phyloP scores from a whole-genome alignment of 2,888 invertebrate genomes.

The Orgyia antiqua region DNA sequence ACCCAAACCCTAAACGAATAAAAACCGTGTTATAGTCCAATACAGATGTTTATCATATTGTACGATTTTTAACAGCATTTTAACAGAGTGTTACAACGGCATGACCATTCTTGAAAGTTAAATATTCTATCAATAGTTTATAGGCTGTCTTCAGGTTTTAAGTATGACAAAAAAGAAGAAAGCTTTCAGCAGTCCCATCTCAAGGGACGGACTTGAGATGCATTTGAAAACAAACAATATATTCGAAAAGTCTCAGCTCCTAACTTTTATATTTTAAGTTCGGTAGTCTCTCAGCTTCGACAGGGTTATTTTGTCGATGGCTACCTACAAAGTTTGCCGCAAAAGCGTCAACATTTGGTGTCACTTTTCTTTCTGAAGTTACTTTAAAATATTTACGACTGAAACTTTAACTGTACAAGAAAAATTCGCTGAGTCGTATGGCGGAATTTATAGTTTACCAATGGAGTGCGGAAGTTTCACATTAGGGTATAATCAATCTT shows the following conservation, averaged over 20 bases:
- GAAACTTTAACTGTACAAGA: constrained; percentile 51
- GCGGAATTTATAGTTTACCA: constrained; percentile 61
- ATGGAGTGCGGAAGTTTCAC: constrained; percentile 55
- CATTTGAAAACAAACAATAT: constrained; percentile 46
- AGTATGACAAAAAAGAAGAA: constrained; percentile 14
- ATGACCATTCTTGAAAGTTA: constrained; percentile 2
- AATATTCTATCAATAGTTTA: constrained; percentile 10
- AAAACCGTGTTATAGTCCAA: too few species aligned
- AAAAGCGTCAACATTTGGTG: constrained; percentile 64
- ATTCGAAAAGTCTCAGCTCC: constrained; percentile 36
- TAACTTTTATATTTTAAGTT: constrained; percentile 71
- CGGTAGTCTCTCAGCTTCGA: constrained; percentile 46
- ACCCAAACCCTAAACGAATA: too few species aligned
- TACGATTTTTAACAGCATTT: too few species aligned
- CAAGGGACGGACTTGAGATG: constrained; percentile 22
- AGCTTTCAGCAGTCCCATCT: constrained; percentile 10
- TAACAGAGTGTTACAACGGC: neutral
- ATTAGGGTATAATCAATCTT: constrained; percentile 39
- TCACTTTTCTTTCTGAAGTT: constrained; percentile 66
- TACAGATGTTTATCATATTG: too few species aligned
- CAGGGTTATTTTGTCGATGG: constrained; percentile 66
- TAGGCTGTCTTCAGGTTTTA: constrained; percentile 14
- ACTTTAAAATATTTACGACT: constrained; percentile 77
- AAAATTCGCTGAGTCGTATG: constrained; percentile 53
- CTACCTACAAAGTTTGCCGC: constrained; percentile 50